Evolutionary conservation across 2,888 invertebrate species (phyloP).

Genomic region (Euproctis similis): DNA sequence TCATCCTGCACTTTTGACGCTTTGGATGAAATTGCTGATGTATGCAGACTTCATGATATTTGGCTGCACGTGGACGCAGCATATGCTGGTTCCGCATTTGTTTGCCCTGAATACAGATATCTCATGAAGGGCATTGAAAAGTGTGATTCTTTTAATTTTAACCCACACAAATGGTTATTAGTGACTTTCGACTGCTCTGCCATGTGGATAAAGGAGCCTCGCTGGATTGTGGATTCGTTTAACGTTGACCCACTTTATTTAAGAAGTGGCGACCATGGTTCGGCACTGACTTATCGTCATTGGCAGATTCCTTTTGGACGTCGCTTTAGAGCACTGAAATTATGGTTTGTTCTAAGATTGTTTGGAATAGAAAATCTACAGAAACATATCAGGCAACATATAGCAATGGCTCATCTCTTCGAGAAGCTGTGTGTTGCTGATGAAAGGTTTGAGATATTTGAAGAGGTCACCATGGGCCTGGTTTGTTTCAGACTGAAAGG

Average conservation of each 20-base stretch:
- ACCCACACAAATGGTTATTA: constrained; percentile 99
- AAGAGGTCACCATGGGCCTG: constrained; percentile 93
- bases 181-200: constrained; percentile 99
- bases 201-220: constrained; percentile 95
- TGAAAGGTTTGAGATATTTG: constrained; percentile 90
- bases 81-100: constrained; percentile 96
- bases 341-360: constrained; percentile 95
- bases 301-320: constrained; percentile 98
- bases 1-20: constrained; percentile 96
- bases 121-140: constrained; percentile 91
- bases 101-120: constrained; percentile 96
- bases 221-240: constrained; percentile 94
- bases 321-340: constrained; percentile 92
- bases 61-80: constrained; percentile 99
- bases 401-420: constrained; percentile 90
- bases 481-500: constrained; percentile 97
- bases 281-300: constrained; percentile 95
- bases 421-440: constrained; percentile 85
- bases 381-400: constrained; percentile 89
- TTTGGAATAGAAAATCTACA: constrained; percentile 93
- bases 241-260: constrained; percentile 98
- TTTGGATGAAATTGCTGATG: constrained; percentile 91
- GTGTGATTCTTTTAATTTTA: constrained; percentile 98
- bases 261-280: constrained; percentile 93
- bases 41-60: constrained; percentile 84